Conservation (phyloP, 2,888 invertebrate genomes). For the Netelia melanura region DNA sequence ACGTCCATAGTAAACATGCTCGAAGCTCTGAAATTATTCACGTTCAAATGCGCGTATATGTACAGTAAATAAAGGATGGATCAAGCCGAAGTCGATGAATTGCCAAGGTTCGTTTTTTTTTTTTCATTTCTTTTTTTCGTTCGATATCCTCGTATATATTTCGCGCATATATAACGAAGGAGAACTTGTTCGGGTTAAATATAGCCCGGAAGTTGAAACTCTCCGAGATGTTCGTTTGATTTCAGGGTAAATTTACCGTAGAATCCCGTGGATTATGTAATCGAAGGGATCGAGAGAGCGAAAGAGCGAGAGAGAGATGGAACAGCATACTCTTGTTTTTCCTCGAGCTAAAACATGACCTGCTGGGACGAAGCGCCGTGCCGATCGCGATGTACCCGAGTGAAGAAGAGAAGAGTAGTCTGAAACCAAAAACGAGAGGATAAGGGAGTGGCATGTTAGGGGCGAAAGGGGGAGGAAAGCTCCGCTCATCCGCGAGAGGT, state of each 20-base stretch:
- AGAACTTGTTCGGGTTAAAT: background rate
- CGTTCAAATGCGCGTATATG: constrained; percentile 8
- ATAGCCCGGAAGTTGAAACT: background rate
- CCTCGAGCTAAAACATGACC: constrained; percentile 24
- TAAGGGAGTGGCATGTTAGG: background rate
- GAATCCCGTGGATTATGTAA: constrained; percentile 53
- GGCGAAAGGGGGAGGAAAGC: constrained; percentile 32
- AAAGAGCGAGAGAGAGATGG: constrained; percentile 2
- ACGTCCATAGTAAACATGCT: background rate
- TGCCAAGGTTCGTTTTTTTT: background rate
- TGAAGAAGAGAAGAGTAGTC: constrained; percentile 42
- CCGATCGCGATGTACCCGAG: constrained; percentile 47
- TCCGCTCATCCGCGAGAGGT: constrained; percentile 65
- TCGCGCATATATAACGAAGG: background rate
- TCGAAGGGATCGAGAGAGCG: constrained; percentile 9
- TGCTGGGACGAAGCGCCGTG: constrained; percentile 48
- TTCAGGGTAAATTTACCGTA: constrained; percentile 58
- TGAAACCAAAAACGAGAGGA: background rate
- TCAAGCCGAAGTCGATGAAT: constrained; percentile 49
- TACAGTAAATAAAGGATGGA: background rate
- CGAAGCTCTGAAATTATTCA: constrained; percentile 28
- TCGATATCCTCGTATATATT: background rate
- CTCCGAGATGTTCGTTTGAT: constrained; percentile 52
- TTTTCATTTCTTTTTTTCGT: background rate
- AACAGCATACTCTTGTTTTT: background rate